phyloP scores from a whole-genome alignment of 2,113 vertebrate genomes.

The Heterotilapia buettikoferi region DNA sequence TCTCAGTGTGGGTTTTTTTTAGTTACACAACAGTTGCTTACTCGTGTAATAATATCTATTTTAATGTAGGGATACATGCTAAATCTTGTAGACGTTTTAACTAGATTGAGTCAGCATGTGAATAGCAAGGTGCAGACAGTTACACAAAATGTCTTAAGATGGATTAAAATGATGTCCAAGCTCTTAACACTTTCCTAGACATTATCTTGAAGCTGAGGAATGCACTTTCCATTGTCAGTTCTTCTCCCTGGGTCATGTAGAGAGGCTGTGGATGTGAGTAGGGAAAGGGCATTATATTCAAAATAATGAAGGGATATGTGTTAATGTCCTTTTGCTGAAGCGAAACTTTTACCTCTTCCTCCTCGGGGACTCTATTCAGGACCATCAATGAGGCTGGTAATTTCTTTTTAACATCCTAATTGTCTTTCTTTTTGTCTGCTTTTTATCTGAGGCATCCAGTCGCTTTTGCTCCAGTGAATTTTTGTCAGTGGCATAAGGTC shows the following conservation, averaged over 20 bases:
- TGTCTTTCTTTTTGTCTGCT: conserved; percentile 50
- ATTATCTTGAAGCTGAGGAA: not conserved
- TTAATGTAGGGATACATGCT: not conserved
- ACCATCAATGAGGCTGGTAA: conserved; percentile 37
- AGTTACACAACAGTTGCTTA: not conserved
- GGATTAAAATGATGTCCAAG: conserved; percentile 9
- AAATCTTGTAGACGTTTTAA: not conserved
- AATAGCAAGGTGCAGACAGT: not conserved
- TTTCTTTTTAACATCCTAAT: conserved; percentile 50
- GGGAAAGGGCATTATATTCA: conserved; percentile 21
- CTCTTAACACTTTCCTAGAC: not conserved
- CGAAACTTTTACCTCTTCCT: conserved; percentile 37
- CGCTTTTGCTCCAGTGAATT: conserved; percentile 16
- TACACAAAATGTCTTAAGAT: conserved; percentile 12
- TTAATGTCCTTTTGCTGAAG: conserved; percentile 51
- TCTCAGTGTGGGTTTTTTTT: fast-evolving
- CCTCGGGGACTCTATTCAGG: conserved; percentile 41
- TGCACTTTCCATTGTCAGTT: not conserved
- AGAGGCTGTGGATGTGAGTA: not conserved
- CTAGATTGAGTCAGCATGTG: not conserved
- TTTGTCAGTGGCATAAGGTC: conserved; percentile 26
- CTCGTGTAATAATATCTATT: not conserved
- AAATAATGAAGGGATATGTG: conserved; percentile 47
- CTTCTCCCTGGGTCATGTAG: not conserved
- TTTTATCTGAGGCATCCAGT: conserved; percentile 46